These are phyloP conservation scores for Steinernema khuongi DNA, from an alignment of 1,140 invertebrate genomes.

Conservation along the genomic window DNA sequence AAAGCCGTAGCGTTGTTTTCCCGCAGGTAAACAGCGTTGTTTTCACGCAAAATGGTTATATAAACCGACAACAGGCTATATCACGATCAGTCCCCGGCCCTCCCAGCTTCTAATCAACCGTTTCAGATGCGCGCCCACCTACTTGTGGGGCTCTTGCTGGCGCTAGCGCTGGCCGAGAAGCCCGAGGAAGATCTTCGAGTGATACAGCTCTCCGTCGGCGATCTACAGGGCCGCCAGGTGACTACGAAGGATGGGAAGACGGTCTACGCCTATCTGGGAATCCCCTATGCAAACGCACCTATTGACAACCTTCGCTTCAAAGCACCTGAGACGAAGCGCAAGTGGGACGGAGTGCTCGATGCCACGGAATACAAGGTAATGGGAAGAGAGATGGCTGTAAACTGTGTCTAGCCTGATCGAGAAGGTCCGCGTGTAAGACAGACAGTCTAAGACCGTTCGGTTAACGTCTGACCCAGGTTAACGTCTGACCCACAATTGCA, in stretches of 20 bases:
- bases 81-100: not conserved
- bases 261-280: not conserved
- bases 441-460: not conserved
- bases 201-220: not conserved
- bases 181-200: not conserved
- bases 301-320: not conserved
- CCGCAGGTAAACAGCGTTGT: slow-evolving; percentile 12
- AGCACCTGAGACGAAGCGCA: not conserved
- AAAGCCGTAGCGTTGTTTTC: too few species aligned
- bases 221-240: not conserved
- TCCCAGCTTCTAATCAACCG: not conserved
- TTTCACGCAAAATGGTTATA: not conserved
- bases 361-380: slow-evolving; percentile 5
- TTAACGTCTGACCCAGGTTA: too few species aligned
- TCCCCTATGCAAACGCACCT: not conserved
- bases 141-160: not conserved
- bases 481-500: too few species aligned
- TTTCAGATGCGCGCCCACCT: not conserved
- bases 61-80: not conserved
- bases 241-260: not conserved
- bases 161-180: not conserved
- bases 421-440: not conserved
- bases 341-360: not conserved
- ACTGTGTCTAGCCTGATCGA: too few species aligned
- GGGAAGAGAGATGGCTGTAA: not conserved